Evolutionary conservation across 2,797 vertebrate species (phyloP), one percentile per base, ranked within the genome.

Genomic region (Cynodonichthys magdalenae): DNA sequence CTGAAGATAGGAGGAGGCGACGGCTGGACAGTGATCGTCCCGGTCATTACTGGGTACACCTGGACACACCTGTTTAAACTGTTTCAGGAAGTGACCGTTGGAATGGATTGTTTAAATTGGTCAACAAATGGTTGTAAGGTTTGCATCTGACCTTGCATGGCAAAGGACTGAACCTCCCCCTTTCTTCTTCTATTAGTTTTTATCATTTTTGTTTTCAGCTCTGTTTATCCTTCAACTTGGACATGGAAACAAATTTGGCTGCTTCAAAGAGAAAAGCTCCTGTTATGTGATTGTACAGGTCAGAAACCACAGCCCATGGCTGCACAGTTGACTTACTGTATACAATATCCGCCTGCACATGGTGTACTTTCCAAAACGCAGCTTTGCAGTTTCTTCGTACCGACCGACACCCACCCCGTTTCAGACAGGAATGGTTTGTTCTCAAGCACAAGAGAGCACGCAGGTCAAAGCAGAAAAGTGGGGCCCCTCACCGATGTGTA

Each of bases 301-400:
- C 59, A 52, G 58, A 60, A 54, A 57, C 53, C 56, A 63, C 66
- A 56, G 31, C 20, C 59, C 53, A 68, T 59, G 76, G 71, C 72
- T 76, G 68, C 68, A 70, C 53, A 56, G 69, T 76, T 66, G 61
- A 69, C 64, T 57, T 75, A 65, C 64, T 68, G 59, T 81, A 14
- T 4, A 55, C 75, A 63, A 27, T 44, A 14, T 24, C 48, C 36
- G 53, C 74, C 69, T 44, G 66, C 59, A 27, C 62, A 58, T 48
- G 80, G 53, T 65, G 73, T 80, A 75, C 85, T 83, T 77, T 81
- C 72, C 73, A 79, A 8, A 86, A 70, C 34, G 47, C 73, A 57
- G 34, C 28, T 7, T 4, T 52, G 58, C 73, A 66, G 66, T 77
- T 78, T 76, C 73, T 77, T 66, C 74, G 74, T 62, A 46, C 73